Evolutionary conservation across 2,797 vertebrate genomes (phyloP), one percentile per base, ranked within the genome.

Genomic region (Hafferia zeledoni): DNA sequence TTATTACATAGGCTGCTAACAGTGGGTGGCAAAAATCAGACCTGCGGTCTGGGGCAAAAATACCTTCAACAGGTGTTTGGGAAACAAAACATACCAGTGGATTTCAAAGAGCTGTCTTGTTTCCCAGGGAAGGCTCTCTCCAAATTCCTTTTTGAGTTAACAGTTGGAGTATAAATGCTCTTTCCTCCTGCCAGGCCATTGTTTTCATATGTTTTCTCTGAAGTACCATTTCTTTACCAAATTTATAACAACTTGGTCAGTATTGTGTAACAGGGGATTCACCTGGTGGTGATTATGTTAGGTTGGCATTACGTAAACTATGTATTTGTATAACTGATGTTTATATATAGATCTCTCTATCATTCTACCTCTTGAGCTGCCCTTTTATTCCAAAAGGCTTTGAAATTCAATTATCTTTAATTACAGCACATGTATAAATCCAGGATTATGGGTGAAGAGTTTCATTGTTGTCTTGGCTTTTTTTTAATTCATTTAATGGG

Each of bases 361-460:
- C 9, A 2, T n/a, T 72, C 52, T 88, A 28, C 47, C 46, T 78
- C 70, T 90, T 90, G 56, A 93, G 56, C 72, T 79, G 63, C 55
- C 44, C 63, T 90, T 91, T 81, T 88, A 88, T 91, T 95, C 75
- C 37, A 90, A 76, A 83, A 76, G 35, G 37, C 72, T 96, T 95
- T 94, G 87, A 94, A 96, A 96, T 94, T 91, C 46, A 52, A n/a
- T 96, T 87, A 55, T 77, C 72, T 95, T 91, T 95, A 89, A 96
- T 94, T 96, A 76, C 44, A 90, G 76, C 13, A 31, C 39, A 53
- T 27, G 25, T 83, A 83, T 91, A 93, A 95, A 89, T 83, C 76
- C 85, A 79, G 72, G 59, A 93, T 91, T 95, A 91, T 75, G 69
- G 41, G 39, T 90, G n/a, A 97, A 95, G 67, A 49, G 65, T 92